Evolutionary conservation across 1,140 invertebrate species (phyloP), one percentile per base, ranked within the genome.

Genomic region (Lithobius niger): DNA sequence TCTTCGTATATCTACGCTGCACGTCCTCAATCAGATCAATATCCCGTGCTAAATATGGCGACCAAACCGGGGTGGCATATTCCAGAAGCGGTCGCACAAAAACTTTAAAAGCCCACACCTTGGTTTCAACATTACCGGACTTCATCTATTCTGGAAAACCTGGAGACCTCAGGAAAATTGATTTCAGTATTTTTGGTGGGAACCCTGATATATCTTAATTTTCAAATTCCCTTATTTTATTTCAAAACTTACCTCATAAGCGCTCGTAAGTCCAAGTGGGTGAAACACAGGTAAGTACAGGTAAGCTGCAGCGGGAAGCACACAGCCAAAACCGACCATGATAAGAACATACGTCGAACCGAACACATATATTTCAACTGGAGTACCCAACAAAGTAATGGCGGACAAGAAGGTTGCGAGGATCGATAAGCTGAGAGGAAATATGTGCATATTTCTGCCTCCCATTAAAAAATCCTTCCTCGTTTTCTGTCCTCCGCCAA

Each of bases 241-340:
- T n/a, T n/a, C n/a, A n/a, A n/a, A n/a, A n/a, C 65, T 84, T 71
- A 91, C 73, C 80, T 93, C 86, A 67, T 91, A 94, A 50, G 83
- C 86, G 15, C 87, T 89, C 40, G 88, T 93, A 44, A 95, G 69
- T 57, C 84, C 76, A 16, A 96, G 75, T 60, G 84, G 81, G 76
- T 88, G 89, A 66, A 86, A 96, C 0, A 96, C 83, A 0, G 92
- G 92, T 52, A 96, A 74, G 65, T 90, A 96, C 1, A 95, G 71
- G 58, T 83, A 80, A 3, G 86, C 83, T 0, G 89, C 80, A 4
- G 88, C 76, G 0, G 87, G 83, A 48, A 91, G 81, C 0, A 89
- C 84, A 1, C 92, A 56, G n/a, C 87, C 61, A 64, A 86, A 87
- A 0, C 82, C 75, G 2, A 84, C 55, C 55, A 81, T 83, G 24